Base-by-base conservation (phyloP, 2,888 invertebrate genomes). In the Rotaria socialis region DNA sequence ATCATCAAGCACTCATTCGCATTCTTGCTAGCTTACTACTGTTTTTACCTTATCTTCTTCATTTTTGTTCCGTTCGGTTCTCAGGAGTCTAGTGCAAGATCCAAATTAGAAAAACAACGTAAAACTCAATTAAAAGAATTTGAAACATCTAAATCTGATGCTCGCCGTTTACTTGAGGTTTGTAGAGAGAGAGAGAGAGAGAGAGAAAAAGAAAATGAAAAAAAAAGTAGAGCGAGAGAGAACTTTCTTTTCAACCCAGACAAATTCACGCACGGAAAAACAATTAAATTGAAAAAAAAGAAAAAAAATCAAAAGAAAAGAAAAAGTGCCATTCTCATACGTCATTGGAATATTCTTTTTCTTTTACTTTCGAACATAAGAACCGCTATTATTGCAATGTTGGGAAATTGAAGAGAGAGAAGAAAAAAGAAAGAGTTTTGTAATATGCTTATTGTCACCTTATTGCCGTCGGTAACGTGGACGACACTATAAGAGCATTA, bases 51-150 rank as follows among this genome's bases (percentile, higher is more conserved):
- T 67, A 35, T 67, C 67, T 27, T 35, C 67, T 35, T 67, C 67
- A 11, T 14, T 27, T 67, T 67, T 67, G 11, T 67, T 67, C 35
- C n/a, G 14, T 67, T 67, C 67, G 67, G 11, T 41, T 67, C 16
- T 35, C 16, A 67, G 19, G 6, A 67, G 35, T 19, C 56, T 24
- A 56, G 8, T 24, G 56, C 1, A 56, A 56, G 56, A 58, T 86
- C 87, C 16, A 87, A 89, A 74, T 58, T 88, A 55, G 87, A 88
- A 58, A 88, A 88, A 84, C 87, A 80, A 87, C 88, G 87, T 56
- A 55, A 47, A 67, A 80, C 50, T 74, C 56, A 55, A 14, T 41
- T 75, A 11, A 85, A 85, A 75, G 86, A 86, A 52, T 56, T 85
- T 14, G 85, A 85, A 24, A 52, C 47, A 24, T 35, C 74, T 35